Base-by-base conservation (phyloP, 1,140 invertebrate genomes). In the Magallana angulata region DNA sequence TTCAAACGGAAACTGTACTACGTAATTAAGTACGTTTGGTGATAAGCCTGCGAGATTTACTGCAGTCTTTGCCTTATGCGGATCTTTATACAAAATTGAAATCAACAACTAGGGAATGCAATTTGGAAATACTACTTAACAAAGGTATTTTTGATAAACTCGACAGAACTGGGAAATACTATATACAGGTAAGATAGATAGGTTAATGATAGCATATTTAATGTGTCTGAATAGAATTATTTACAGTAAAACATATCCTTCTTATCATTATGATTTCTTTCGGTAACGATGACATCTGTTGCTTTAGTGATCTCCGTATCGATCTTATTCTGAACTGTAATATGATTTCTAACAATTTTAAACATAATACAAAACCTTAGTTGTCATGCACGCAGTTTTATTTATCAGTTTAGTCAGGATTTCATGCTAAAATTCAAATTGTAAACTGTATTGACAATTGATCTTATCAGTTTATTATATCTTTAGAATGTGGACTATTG, bases 401-500 rank as follows among this genome's bases (percentile, higher is more conserved):
- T 5, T 4, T 4, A 48, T 48, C 36, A 48, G 5, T 48, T 48
- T 48, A 48, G 36, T 48, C 36, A 48, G 3, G 36, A 48, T 48
- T 48, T 5, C 5, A 48, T 48, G 36, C 36, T 4, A 48, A 2
- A 48, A 48, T 48, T 4, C 36, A 48, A 48, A 48, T 48, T 48
- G 2, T 4, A 48, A 48, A 48, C 36, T 48, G 24, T 24, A 48
- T 48, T 48, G 36, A 48, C 5, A 48, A 48, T 48, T 48, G 36
- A 48, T 48, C 36, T 48, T 48, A 48, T 48, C 36, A 48, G 36
- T 48, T 48, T 48, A 91, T 76, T 24, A 36, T 3, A 12, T 76
- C 36, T 76, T 12, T 30, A 76, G 68, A 76, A 76, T 76, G 68
- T 76, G 68, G 68, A 36, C 24, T 8, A 30, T 76, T 76, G 12